These are phyloP conservation scores for Strongylocentrotus purpuratus DNA, from an alignment of 35 echinoderm and acorn worm genomes.

Conservation along the genomic window DNA sequence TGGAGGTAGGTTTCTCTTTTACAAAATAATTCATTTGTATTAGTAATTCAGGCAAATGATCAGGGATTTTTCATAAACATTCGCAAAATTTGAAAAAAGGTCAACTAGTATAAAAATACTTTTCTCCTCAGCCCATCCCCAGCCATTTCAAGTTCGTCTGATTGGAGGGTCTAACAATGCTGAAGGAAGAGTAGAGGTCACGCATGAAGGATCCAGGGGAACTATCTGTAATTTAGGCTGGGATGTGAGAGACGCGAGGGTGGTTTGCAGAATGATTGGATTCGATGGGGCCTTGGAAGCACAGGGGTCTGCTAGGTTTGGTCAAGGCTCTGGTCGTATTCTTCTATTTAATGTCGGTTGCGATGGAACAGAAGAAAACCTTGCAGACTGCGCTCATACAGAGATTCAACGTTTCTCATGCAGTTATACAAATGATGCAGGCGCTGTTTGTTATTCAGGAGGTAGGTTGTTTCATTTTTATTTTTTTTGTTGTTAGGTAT, in stretches of 20 bases:
- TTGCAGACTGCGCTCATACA: neutral
- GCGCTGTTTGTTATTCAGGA: too few species aligned
- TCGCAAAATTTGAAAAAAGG: too few species aligned
- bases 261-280: neutral
- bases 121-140: neutral
- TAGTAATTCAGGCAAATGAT: too few species aligned
- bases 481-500: too few species aligned
- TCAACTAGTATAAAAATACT: too few species aligned
- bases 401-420: neutral
- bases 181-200: neutral
- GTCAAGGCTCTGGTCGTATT: neutral
- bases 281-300: neutral
- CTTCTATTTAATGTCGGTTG: neutral
- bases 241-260: neutral
- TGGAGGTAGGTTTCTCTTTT: too few species aligned
- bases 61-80: too few species aligned
- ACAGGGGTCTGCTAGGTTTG: neutral
- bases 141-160: neutral
- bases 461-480: too few species aligned
- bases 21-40: too few species aligned
- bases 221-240: neutral
- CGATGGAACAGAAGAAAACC: neutral
- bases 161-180: neutral
- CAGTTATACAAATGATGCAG: too few species aligned
- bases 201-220: neutral